Percentiles rank a stretch among this genome's conserved stretches.
phyloP scores from a whole-genome alignment of 2,113 vertebrate genomes.

The Siphamia tubifer region DNA sequence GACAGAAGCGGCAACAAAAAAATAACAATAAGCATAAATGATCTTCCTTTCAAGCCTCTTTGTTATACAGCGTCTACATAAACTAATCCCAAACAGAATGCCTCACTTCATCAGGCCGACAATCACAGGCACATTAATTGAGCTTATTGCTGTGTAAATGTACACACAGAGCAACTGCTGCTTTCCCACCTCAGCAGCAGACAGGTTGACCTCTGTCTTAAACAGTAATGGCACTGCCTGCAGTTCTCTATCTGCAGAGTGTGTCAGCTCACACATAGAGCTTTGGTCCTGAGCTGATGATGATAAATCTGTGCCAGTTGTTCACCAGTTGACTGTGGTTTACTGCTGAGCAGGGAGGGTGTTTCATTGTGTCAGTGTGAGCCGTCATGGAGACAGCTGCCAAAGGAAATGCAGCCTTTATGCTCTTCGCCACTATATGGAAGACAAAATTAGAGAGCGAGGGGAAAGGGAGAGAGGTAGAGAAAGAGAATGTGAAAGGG shows the following conservation, averaged over 20 bases:
- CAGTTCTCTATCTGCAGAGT: slow-evolving; percentile 36
- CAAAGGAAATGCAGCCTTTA: slow-evolving; percentile 61
- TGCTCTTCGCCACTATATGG: slow-evolving; percentile 46
- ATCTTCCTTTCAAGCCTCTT: slow-evolving; percentile 31
- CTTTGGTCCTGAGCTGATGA: slow-evolving; percentile 60
- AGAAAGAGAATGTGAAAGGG: slow-evolving; percentile 12
- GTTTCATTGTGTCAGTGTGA: slow-evolving; percentile 64
- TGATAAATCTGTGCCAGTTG: slow-evolving; percentile 72
- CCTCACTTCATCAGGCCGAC: slow-evolving; percentile 10
- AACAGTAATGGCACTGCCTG: slow-evolving; percentile 47
- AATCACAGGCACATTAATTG: slow-evolving; percentile 31
- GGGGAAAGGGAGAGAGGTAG: background rate
- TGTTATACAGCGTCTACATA: slow-evolving; percentile 10
- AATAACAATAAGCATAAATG: slow-evolving; percentile 29
- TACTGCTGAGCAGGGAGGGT: slow-evolving; percentile 58
- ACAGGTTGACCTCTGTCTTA: slow-evolving; percentile 55
- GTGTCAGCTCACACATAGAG: slow-evolving; percentile 51
- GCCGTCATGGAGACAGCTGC: slow-evolving; percentile 65
- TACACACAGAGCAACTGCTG: slow-evolving; percentile 4
- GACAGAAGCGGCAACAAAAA: slow-evolving; percentile 30
- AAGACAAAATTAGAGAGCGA: slow-evolving; percentile 51
- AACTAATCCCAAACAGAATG: slow-evolving; percentile 4
- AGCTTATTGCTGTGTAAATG: slow-evolving; percentile 12
- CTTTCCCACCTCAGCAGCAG: slow-evolving; percentile 9
- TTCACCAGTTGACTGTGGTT: slow-evolving; percentile 73